These are phyloP conservation scores for Petrocephalus microphthalmus DNA, from an alignment of 2,113 vertebrate genomes.

Conservation along the genomic window DNA sequence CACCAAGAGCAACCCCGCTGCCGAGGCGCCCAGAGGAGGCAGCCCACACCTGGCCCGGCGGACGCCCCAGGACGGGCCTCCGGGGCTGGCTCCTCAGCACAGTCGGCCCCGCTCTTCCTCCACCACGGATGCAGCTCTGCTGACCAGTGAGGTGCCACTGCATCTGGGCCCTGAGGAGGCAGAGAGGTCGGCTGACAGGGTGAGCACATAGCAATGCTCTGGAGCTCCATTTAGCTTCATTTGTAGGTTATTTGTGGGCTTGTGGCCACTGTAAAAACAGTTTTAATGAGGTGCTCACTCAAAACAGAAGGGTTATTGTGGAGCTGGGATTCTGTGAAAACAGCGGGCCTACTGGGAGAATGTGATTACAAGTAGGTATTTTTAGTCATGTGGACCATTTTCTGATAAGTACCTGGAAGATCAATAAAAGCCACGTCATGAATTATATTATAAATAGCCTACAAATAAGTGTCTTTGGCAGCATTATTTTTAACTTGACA, in stretches of 20 bases:
- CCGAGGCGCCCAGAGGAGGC: constrained; percentile 61
- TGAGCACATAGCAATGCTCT: constrained; percentile 31
- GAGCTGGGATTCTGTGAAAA: not conserved
- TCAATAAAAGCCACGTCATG: not conserved
- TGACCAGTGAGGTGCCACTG: constrained; percentile 49
- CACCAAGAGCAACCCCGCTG: constrained; percentile 44
- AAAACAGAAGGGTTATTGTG: not conserved
- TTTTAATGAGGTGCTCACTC: not conserved
- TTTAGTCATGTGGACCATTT: not conserved
- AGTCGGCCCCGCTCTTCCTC: constrained; percentile 71
- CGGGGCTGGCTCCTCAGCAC: constrained; percentile 70
- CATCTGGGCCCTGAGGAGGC: constrained; percentile 61
- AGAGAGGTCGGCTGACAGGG: constrained; percentile 62
- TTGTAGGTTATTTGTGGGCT: not conserved
- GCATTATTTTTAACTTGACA: not conserved
- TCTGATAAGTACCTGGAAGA: not conserved
- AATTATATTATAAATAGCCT: not conserved
- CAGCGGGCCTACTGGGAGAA: not conserved
- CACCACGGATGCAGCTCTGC: constrained; percentile 68
- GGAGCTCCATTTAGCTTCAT: not conserved
- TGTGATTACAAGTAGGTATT: not conserved
- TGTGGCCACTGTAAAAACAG: not conserved
- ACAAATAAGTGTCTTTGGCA: not conserved
- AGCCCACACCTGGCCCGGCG: constrained; percentile 66
- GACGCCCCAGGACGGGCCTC: constrained; percentile 65